Evolutionary conservation across 92 coral and sea anemone species (phyloP).

Genomic region (Desmophyllum pertusum): DNA sequence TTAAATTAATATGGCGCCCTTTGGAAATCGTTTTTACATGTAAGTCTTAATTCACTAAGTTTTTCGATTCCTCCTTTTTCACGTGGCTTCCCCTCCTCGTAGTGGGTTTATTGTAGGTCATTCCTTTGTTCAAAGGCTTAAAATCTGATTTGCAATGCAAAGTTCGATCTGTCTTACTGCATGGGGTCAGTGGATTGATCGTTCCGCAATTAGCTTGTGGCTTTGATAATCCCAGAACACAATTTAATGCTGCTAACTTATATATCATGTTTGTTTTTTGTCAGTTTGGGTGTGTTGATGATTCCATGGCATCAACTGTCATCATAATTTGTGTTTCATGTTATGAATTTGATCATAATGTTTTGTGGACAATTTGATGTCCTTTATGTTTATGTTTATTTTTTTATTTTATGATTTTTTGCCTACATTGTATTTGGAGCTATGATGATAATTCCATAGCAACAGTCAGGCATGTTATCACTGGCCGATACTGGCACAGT

Average conservation of each 20-base stretch:
- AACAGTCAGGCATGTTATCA: no score
- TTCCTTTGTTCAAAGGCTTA: neutral
- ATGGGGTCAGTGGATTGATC: neutral
- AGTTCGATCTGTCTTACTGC: neutral
- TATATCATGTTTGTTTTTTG: neutral
- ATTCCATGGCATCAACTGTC: slow-evolving; percentile 10
- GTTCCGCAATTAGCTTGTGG: neutral
- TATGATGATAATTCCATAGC: no score
- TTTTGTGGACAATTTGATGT: neutral
- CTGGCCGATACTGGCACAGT: no score
- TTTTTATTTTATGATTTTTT: neutral
- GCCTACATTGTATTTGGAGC: no score
- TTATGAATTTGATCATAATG: slow-evolving; percentile 19
- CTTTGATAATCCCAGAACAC: no score
- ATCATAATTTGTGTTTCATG: neutral
- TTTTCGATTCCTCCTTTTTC: neutral
- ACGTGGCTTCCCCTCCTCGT: neutral
- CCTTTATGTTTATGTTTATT: neutral
- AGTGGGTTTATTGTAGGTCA: neutral
- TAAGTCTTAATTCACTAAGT: neutral
- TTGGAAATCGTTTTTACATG: no score
- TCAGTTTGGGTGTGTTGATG: neutral
- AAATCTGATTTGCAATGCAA: neutral
- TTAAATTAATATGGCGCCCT: no score
- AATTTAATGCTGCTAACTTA: no score